Base-by-base conservation (phyloP, 2,888 invertebrate genomes). In the Physocephala rufipes region DNA sequence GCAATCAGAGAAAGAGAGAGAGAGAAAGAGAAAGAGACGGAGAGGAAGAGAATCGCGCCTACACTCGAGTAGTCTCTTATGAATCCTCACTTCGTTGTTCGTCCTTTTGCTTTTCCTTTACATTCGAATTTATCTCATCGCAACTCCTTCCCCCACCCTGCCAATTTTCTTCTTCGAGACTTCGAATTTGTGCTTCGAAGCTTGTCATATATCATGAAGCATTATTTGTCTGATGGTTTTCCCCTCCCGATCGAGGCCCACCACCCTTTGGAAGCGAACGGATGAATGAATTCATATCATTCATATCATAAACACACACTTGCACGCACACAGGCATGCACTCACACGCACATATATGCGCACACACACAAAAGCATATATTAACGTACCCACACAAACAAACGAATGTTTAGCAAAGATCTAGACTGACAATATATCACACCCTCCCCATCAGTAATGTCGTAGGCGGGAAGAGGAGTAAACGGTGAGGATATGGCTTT, bases 1-100 rank as follows among this genome's bases (percentile, higher is more conserved):
- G 75, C 74, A 77, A 76, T 77, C 77, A 76, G 70, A 64, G 58
- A n/a, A n/a, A n/a, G n/a, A n/a, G n/a, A n/a, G n/a, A n/a, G n/a
- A n/a, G n/a, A n/a, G n/a, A n/a, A n/a, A n/a, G n/a, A n/a, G n/a
- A n/a, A n/a, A n/a, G n/a, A n/a, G n/a, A n/a, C n/a, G n/a, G n/a
- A n/a, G n/a, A n/a, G n/a, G n/a, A n/a, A n/a, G n/a, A n/a, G n/a
- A n/a, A n/a, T 15, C 26, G 13, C 47, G 64, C 64, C 64, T 64
- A 55, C 65, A 43, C 36, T 66, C 24, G 15, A 53, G 9, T 1
- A 19, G 30, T 21, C 66, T 21, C 53, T 55, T 47, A 9, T 30
- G 36, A 58, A 13, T 49, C n/a, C 21, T 12, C 30, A 19, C 21
- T 19, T 61, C 30, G 21, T 59, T 16, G 59, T n/a, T 61, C 13